A percentile compares a stretch with the other conserved stretches of the same genome.
These are phyloP conservation scores for Sciurus carolinensis DNA, from an alignment of 2,797 vertebrate genomes.

Conservation along the genomic window DNA sequence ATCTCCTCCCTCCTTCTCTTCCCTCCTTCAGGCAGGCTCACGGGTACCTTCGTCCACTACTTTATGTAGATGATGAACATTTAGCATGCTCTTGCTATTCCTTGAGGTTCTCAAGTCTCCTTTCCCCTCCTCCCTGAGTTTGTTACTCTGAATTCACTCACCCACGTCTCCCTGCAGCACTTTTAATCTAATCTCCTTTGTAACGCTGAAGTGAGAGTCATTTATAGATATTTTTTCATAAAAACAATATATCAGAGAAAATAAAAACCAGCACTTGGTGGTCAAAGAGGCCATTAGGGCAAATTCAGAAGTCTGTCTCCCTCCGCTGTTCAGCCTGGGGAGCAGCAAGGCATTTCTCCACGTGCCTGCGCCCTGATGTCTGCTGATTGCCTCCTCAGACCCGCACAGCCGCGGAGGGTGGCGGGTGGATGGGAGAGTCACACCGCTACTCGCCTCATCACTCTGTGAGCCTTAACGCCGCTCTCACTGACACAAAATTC, in stretches of 20 bases:
- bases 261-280: slow-evolving; percentile 69
- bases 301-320: slow-evolving; percentile 88
- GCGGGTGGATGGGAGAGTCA: background rate
- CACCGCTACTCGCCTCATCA: background rate
- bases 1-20: background rate
- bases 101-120: background rate
- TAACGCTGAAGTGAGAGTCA: slow-evolving; percentile 81
- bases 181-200: slow-evolving; percentile 86
- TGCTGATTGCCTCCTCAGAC: background rate
- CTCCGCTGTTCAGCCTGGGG: slow-evolving; percentile 85
- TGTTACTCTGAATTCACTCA: slow-evolving; percentile 68
- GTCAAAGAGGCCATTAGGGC: slow-evolving; percentile 53
- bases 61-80: too few relatives aligned
- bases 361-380: too few relatives aligned
- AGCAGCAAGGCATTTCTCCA: slow-evolving; percentile 40
- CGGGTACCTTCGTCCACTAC: fast-evolving
- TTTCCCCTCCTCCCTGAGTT: background rate
- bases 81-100: fast-evolving
- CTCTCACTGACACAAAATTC: background rate
- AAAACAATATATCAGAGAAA: slow-evolving; percentile 79
- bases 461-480: background rate
- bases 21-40: background rate
- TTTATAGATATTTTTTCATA: slow-evolving; percentile 82
- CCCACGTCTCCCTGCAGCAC: slow-evolving; percentile 75
- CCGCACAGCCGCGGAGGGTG: too few relatives aligned